Evolutionary conservation across 2,113 vertebrate genomes (phyloP), one percentile per base, ranked within the genome.

Genomic region (Alethe diademata): DNA sequence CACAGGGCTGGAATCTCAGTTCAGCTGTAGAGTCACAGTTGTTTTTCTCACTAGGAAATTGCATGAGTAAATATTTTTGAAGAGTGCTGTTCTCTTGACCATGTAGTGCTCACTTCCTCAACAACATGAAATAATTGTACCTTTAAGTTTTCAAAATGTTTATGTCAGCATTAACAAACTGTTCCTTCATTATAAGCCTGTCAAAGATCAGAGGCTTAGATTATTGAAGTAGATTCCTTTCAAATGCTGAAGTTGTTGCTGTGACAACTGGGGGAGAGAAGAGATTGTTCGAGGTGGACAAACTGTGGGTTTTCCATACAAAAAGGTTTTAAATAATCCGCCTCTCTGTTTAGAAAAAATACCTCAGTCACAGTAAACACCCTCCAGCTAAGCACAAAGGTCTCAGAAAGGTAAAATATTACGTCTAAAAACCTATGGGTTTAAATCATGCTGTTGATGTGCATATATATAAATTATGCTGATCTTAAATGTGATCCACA

Each of bases 191-290:
- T 97, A 97, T 97, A 90, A 96, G 95, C 97, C 97, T 95, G 98
- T 97, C 95, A 64, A 94, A 98, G 98, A 98, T 98, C 98, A 98
- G 98, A 98, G 97, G 95, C 97, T 91, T 87, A 88, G 96, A 97
- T 98, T 98, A 98, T 98, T 98, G 98, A 96, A 98, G 97, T 53
- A 96, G 97, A 98, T 97, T 97, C 98, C 95, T 98, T 96, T 92
- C 95, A 97, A 98, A 98, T 96, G 96, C 97, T 96, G 95, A 93
- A 96, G 93, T 76, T 93, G 98, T 98, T 98, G 96, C 98, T 93
- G 91, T 96, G 98, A 98, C 98, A 97, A 98, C 98, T 86, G n/a
- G 8, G 24, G 87, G 47, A 80, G 94, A 89, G 60, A 92, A 64
- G 47, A 65, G 89, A 60, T 92, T 90, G 88, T 74, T 61, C 86